Evolutionary conservation across 2,113 vertebrate species (phyloP), one percentile per base, ranked within the genome.

Genomic region (Mugil cephalus): DNA sequence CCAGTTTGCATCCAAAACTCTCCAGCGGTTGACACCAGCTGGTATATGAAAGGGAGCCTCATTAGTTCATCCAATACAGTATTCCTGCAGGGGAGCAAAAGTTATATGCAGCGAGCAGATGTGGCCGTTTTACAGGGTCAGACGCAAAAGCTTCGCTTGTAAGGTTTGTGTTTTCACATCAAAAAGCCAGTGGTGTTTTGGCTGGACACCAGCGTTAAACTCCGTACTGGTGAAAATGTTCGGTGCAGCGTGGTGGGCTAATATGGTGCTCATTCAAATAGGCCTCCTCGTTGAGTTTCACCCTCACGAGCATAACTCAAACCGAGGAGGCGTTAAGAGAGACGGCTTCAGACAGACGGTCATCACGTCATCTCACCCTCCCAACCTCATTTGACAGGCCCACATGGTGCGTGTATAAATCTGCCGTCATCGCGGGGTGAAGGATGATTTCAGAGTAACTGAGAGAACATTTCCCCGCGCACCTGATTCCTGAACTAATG

Each of bases 281-380:
- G 52, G 52, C 52, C 36, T 9, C n/a, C 15, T 34, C 11, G 8
- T 11, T 18, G 40, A 45, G 53, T 34, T 30, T 48, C 50, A 8
- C 39, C 54, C 38, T 45, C 43, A 35, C 18, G 36, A 64, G 19
- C 14, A 0, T 6, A 40, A 50, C 8, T 48, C 12, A 40, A 50
- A 51, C 17, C n/a, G 43, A 69, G 21, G 18, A 38, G 17, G 34
- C 24, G 21, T 14, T 17, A 58, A 17, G 19, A 36, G 40, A 14
- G 18, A 58, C 7, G 11, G 17, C 36, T 58, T 58, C 38, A 40
- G 17, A 30, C 19, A 69, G 45, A 34, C 3, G 15, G 40, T 73
- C 19, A 64, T 39, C 50, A 47, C 30, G 13, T 60, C 68, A 15
- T 59, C n/a, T 14, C 40, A 36, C 30, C 18, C 13, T 46, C 66